A percentile compares a stretch with the other conserved stretches of the same genome.
phyloP scores from a whole-genome alignment of 2,888 invertebrate species.

The Rhingia campestris region DNA sequence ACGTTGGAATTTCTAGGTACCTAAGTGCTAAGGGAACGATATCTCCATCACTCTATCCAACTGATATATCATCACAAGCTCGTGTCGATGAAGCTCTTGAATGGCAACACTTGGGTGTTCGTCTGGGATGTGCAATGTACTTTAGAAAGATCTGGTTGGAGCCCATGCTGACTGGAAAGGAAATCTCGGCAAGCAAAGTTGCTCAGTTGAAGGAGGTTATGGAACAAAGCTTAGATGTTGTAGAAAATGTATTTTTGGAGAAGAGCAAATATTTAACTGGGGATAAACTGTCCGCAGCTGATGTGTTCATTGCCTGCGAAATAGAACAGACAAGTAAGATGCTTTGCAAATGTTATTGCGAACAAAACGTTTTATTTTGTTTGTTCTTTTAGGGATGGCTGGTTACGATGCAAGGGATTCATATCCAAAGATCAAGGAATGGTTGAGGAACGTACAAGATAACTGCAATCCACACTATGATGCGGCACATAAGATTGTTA shows the following conservation, averaged over 20 bases:
- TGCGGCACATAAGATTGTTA: slow-evolving; percentile 85
- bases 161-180: slow-evolving; percentile 83
- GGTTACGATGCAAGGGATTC: slow-evolving; percentile 87
- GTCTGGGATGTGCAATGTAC: slow-evolving; percentile 85
- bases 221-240: slow-evolving; percentile 84
- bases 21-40: slow-evolving; percentile 76
- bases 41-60: slow-evolving; percentile 84
- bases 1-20: slow-evolving; percentile 12
- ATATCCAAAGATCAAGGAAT: slow-evolving; percentile 85
- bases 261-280: slow-evolving; percentile 81
- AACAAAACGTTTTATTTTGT: neutral
- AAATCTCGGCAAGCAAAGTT: slow-evolving; percentile 81
- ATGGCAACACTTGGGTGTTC: slow-evolving; percentile 88
- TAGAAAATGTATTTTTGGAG: slow-evolving; percentile 86
- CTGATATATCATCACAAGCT: slow-evolving; percentile 84
- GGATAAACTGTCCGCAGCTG: slow-evolving; percentile 87
- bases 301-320: slow-evolving; percentile 90
- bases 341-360: neutral
- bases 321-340: slow-evolving; percentile 89
- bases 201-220: slow-evolving; percentile 83
- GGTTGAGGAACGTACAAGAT: slow-evolving; percentile 86
- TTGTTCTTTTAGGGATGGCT: slow-evolving; percentile 84
- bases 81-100: slow-evolving; percentile 88
- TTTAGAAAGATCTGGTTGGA: slow-evolving; percentile 84
- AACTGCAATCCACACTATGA: slow-evolving; percentile 87